phyloP scores from a whole-genome alignment of 1,140 invertebrate species.

The Heliconius hermathena region DNA sequence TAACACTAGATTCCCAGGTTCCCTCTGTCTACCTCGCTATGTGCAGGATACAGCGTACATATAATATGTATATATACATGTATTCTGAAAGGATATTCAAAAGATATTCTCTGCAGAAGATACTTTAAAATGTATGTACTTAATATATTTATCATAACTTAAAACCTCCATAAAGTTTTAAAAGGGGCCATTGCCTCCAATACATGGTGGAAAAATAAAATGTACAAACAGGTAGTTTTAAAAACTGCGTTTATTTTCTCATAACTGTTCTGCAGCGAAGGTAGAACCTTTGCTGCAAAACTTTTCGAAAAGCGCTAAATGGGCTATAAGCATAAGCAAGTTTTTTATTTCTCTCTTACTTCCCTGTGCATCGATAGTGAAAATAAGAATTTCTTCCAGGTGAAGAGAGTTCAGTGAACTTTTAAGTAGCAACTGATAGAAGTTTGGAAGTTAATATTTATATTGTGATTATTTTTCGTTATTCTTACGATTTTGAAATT shows the following conservation, averaged over 20 bases:
- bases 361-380: slow-evolving; percentile 36
- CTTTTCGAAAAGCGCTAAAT: slow-evolving; percentile 40
- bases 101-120: too few relatives aligned
- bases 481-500: too few relatives aligned
- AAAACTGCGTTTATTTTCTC: slow-evolving; percentile 37
- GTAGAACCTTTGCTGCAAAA: slow-evolving; percentile 26
- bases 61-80: too few relatives aligned
- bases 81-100: too few relatives aligned
- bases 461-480: not conserved
- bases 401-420: slow-evolving; percentile 19
- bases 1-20: too few relatives aligned
- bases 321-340: slow-evolving; percentile 39
- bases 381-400: slow-evolving; percentile 34
- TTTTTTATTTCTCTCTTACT: slow-evolving; percentile 42
- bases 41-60: too few relatives aligned
- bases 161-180: not conserved
- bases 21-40: too few relatives aligned
- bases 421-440: slow-evolving; percentile 19
- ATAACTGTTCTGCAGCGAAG: slow-evolving; percentile 25
- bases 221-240: slow-evolving; percentile 32
- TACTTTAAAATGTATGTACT: too few relatives aligned
- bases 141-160: not conserved
- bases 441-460: not conserved
- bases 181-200: slow-evolving; percentile 18
- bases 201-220: slow-evolving; percentile 30